Conservation (phyloP, 1,140 invertebrate species). For the Drosophila kikkawai region DNA sequence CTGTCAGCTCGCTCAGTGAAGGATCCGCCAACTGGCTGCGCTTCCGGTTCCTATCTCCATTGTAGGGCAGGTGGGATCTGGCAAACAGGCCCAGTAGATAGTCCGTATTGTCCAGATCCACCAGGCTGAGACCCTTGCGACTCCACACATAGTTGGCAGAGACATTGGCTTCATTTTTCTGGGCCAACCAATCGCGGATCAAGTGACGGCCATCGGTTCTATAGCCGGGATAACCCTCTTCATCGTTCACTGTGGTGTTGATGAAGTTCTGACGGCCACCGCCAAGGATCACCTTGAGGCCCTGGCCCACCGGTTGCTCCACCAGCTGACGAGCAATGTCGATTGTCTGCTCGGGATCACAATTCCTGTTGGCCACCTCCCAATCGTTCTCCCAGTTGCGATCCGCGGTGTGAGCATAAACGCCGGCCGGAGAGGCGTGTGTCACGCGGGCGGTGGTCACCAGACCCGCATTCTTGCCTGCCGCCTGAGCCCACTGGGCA, state of each 20-base stretch:
- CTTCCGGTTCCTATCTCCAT: slow-evolving; percentile 85
- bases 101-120: slow-evolving; percentile 88
- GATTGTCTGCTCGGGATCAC: slow-evolving; percentile 77
- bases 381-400: slow-evolving; percentile 92
- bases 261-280: slow-evolving; percentile 90
- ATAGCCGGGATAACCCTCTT: slow-evolving; percentile 88
- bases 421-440: slow-evolving; percentile 91
- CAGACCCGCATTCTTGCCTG: slow-evolving; percentile 90
- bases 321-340: slow-evolving; percentile 93
- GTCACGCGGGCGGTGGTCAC: slow-evolving; percentile 93
- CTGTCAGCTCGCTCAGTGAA: slow-evolving; percentile 93
- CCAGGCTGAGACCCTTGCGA: slow-evolving; percentile 87
- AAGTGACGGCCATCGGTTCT: slow-evolving; percentile 87
- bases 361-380: slow-evolving; percentile 85
- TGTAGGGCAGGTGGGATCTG: slow-evolving; percentile 85
- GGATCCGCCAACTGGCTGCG: slow-evolving; percentile 86
- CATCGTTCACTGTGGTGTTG: slow-evolving; percentile 87
- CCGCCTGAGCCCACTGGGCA: slow-evolving; percentile 89
- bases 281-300: slow-evolving; percentile 89
- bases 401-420: slow-evolving; percentile 92
- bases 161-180: slow-evolving; percentile 85
- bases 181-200: slow-evolving; percentile 89
- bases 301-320: slow-evolving; percentile 88
- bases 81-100: slow-evolving; percentile 90
- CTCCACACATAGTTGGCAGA: slow-evolving; percentile 88